phyloP scores from a whole-genome alignment of 2,113 vertebrate genomes.

The Zosterops japonicus region DNA sequence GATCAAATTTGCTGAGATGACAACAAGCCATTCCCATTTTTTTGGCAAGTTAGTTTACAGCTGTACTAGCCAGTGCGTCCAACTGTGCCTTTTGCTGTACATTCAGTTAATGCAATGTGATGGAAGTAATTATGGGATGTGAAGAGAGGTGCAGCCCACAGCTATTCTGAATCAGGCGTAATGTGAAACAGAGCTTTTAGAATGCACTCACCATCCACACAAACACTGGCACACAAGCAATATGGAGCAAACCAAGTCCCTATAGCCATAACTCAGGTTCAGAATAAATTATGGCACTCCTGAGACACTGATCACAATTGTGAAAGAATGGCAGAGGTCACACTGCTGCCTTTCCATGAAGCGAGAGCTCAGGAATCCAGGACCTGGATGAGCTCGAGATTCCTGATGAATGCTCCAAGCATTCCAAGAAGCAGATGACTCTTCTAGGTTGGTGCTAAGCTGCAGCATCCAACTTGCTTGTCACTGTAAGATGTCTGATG shows the following conservation, averaged over 20 bases:
- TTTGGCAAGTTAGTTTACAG: neutral
- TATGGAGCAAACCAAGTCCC: neutral
- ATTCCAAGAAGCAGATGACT: neutral
- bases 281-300: neutral
- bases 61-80: neutral
- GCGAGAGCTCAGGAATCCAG: neutral
- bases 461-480: neutral
- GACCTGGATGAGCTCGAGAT: neutral
- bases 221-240: neutral
- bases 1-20: neutral
- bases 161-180: neutral
- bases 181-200: neutral
- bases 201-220: neutral
- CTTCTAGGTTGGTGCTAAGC: neutral
- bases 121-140: neutral
- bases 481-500: neutral
- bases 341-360: neutral
- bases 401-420: neutral
- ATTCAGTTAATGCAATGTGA: neutral
- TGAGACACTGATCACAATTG: neutral
- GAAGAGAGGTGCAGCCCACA: neutral
- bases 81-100: neutral
- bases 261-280: neutral
- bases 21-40: neutral
- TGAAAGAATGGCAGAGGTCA: neutral